Evolutionary conservation across 2,113 vertebrate genomes (phyloP).

Genomic region (Ascaphus truei): DNA sequence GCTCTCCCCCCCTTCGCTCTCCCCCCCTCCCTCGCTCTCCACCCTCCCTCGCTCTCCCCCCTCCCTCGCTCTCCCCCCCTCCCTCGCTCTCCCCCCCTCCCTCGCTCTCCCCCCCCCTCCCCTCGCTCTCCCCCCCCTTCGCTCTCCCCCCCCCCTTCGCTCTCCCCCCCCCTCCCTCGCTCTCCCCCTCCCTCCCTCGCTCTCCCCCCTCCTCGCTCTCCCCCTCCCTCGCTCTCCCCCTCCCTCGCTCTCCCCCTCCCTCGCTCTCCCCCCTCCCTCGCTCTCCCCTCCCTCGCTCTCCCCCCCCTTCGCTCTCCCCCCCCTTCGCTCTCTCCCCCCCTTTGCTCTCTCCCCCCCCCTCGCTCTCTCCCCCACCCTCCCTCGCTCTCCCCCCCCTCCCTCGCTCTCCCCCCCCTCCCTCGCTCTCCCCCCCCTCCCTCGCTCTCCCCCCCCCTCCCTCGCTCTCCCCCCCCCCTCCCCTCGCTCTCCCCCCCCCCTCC

Average conservation of each 20-base stretch:
- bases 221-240: not conserved
- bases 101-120: not conserved
- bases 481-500: not conserved
- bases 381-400: not conserved
- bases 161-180: not conserved
- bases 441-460: no score
- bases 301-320: not conserved
- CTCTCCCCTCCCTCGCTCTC: not conserved
- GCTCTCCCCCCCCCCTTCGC: not conserved
- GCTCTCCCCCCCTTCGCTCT: not conserved
- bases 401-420: not conserved
- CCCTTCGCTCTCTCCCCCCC: no score
- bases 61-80: not conserved
- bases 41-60: accelerated
- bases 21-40: no score
- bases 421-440: not conserved
- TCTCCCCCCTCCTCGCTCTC: not conserved
- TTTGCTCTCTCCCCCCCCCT: not conserved
- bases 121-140: not conserved
- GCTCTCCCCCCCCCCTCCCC: not conserved
- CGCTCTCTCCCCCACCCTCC: no score
- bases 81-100: no score
- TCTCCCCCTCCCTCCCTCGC: no score
- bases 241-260: not conserved
- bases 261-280: no score